These are phyloP conservation scores for Hydrolagus affinis DNA, from an alignment of 2,113 vertebrate species.

Conservation along the genomic window DNA sequence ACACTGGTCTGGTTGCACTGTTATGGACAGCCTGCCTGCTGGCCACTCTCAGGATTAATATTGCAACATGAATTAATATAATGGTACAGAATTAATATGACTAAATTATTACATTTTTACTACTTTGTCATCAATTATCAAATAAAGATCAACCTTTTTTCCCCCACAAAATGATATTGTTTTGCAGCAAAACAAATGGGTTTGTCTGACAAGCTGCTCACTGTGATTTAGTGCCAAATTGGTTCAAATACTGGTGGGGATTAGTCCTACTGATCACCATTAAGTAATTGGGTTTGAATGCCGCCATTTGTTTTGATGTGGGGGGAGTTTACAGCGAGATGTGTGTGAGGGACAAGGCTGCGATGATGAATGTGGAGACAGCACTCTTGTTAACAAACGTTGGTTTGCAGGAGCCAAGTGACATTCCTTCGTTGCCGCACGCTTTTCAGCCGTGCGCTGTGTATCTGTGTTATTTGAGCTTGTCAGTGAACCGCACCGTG, in stretches of 20 bases:
- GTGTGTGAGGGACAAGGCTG: neutral
- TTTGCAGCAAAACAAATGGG: too few relatives aligned
- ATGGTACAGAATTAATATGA: too few relatives aligned
- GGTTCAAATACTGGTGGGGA: neutral
- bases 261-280: neutral
- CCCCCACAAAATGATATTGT: too few relatives aligned
- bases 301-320: neutral
- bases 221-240: neutral
- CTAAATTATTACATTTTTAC: too few relatives aligned
- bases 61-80: too few relatives aligned
- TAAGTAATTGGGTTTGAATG: neutral
- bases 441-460: neutral
- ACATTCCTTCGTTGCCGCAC: neutral
- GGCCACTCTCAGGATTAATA: too few relatives aligned
- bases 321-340: neutral
- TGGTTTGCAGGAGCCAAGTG: neutral
- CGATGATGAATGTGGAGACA: neutral
- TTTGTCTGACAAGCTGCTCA: too few relatives aligned
- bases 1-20: too few relatives aligned
- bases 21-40: too few relatives aligned
- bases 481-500: slow-evolving; percentile 18
- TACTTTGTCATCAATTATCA: too few relatives aligned
- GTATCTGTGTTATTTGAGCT: slow-evolving; percentile 28
- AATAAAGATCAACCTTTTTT: too few relatives aligned
- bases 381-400: neutral